Conservation (phyloP, 2,113 vertebrate genomes). For the Crotalus horridus region DNA sequence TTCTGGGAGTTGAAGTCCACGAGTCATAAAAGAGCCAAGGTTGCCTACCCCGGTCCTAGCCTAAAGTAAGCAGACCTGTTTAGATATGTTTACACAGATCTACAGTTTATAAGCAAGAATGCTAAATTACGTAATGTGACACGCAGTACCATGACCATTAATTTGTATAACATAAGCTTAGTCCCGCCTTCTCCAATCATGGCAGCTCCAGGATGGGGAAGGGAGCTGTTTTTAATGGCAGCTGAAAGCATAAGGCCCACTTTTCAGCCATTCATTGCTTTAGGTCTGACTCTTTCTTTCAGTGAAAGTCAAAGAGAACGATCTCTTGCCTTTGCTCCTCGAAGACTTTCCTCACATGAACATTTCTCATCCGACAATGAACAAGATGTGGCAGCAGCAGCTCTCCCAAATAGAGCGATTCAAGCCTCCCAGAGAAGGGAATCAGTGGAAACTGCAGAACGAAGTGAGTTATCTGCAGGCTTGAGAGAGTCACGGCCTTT, state of each 20-base stretch:
- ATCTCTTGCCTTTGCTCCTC: constrained; percentile 80
- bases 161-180: background rate
- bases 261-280: constrained; percentile 17
- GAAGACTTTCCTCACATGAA: constrained; percentile 86
- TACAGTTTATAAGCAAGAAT: background rate
- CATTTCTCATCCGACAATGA: constrained; percentile 77
- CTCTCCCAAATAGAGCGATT: constrained; percentile 79
- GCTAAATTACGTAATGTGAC: background rate
- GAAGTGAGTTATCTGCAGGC: constrained; percentile 70
- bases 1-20: no score
- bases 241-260: background rate
- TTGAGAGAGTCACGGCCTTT: background rate
- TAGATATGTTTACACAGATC: background rate
- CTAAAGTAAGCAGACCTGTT: background rate
- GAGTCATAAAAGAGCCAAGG: no score
- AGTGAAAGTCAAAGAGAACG: constrained; percentile 81
- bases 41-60: no score
- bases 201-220: background rate
- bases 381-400: constrained; percentile 88
- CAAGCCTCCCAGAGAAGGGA: constrained; percentile 58
- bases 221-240: background rate
- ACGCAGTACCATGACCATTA: background rate
- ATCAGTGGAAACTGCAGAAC: constrained; percentile 69
- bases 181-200: background rate
- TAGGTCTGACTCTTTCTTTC: constrained; percentile 33